Evolutionary conservation across 2,797 vertebrate genomes (phyloP).

Genomic region (Zenarchopterus dispar): DNA sequence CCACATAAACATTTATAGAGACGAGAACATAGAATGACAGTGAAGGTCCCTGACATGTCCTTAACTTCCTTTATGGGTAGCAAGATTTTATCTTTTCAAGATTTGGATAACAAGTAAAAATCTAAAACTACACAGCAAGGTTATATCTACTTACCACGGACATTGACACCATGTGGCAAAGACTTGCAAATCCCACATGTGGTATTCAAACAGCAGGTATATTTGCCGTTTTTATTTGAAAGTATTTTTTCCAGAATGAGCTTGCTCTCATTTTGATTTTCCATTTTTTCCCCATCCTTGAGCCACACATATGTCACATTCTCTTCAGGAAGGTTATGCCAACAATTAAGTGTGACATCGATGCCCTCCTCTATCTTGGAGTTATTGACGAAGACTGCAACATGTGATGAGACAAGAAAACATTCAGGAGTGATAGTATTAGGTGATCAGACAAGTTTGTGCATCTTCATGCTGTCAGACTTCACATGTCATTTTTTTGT

Average conservation of each 20-base stretch:
- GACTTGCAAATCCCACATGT: conserved; percentile 8
- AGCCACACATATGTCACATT: conserved; percentile 23
- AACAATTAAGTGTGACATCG: conserved; percentile 34
- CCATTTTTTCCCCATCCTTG: rapidly evolving
- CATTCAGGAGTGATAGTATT: conserved; percentile 13
- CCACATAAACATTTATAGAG: conserved; percentile 3
- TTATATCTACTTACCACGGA: conserved; percentile 40
- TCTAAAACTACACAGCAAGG: background rate
- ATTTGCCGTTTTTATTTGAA: rapidly evolving
- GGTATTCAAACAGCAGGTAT: conserved; percentile 42
- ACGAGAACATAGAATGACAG: conserved; percentile 5
- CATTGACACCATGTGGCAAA: background rate
- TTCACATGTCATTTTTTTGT: background rate
- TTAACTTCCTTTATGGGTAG: background rate
- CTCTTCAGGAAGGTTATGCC: background rate
- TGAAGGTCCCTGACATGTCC: background rate
- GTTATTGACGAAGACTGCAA: conserved; percentile 10
- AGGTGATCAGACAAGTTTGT: conserved; percentile 1
- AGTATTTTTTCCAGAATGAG: rapidly evolving
- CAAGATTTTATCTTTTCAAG: background rate
- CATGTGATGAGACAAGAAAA: conserved; percentile 36
- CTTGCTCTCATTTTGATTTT: rapidly evolving
- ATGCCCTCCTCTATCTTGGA: rapidly evolving
- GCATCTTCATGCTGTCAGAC: background rate
- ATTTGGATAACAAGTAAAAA: background rate